phyloP scores from a whole-genome alignment of 2,113 vertebrate genomes.

The Thryonomys swinderianus region DNA sequence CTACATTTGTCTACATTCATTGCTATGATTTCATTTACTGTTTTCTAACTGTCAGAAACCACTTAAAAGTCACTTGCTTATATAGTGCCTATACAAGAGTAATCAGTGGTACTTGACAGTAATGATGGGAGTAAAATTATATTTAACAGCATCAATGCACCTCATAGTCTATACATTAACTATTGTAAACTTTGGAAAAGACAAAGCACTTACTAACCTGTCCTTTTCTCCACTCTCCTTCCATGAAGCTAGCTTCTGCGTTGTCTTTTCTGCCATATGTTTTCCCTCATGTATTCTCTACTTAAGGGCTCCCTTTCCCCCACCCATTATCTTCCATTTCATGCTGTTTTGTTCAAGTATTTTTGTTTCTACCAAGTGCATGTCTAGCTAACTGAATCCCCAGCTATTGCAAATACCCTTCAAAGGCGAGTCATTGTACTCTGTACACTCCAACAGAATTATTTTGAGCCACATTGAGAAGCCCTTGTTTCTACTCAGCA shows the following conservation, averaged over 20 bases:
- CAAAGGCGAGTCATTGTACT: not conserved
- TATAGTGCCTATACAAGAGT: not conserved
- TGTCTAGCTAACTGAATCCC: conserved; percentile 32
- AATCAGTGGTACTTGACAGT: conserved; percentile 1
- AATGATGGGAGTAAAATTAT: not conserved
- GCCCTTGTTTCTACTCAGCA: conserved; percentile 28
- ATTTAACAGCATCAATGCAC: not conserved
- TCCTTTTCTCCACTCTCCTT: not conserved
- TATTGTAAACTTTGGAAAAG: not conserved
- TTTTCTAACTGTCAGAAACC: not conserved
- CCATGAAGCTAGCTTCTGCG: not conserved
- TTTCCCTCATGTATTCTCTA: not conserved
- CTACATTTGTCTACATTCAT: not conserved
- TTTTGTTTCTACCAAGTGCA: not conserved
- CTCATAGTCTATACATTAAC: not conserved
- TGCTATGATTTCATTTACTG: not conserved
- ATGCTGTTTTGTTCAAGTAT: conserved; percentile 1
- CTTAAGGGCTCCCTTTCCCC: not conserved
- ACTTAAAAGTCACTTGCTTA: not conserved
- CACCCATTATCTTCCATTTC: not conserved
- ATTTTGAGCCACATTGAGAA: conserved; percentile 22
- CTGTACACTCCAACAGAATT: not conserved
- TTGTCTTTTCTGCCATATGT: not conserved
- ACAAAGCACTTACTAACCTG: not conserved
- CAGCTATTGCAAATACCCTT: conserved; percentile 33